Conservation (phyloP, 2,113 vertebrate genomes). For the Ctenomys sociabilis region DNA sequence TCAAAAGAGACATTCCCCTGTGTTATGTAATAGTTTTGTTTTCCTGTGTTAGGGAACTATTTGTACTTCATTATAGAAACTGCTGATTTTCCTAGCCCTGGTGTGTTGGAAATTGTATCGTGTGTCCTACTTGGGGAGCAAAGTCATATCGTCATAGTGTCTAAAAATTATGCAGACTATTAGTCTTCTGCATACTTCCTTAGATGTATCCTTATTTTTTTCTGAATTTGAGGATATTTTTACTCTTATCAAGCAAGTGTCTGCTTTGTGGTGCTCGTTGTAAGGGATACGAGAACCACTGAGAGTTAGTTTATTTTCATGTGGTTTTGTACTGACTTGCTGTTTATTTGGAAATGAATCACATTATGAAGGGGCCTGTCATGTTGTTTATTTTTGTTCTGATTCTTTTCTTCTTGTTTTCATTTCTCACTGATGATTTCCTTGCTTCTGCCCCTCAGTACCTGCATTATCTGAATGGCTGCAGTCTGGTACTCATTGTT, state of each 20-base stretch:
- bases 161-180: not conserved
- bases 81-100: not conserved
- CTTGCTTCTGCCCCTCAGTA: not conserved
- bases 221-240: constrained; percentile 4
- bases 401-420: constrained; percentile 20
- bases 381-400: constrained; percentile 58
- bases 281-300: not conserved
- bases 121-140: not conserved
- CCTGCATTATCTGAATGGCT: constrained; percentile 25
- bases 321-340: constrained; percentile 34
- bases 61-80: constrained; percentile 34
- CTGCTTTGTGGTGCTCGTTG: not conserved
- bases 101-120: not conserved
- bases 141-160: not conserved
- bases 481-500: constrained; percentile 28
- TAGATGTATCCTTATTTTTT: not conserved
- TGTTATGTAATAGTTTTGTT: not conserved
- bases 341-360: constrained; percentile 58
- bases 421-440: constrained; percentile 48
- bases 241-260: not conserved
- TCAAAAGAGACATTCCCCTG: not conserved
- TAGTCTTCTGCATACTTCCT: not conserved
- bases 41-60: not conserved
- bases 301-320: not conserved
- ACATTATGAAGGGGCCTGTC: constrained; percentile 33